Conservation (phyloP, 2,888 invertebrate genomes). For the Drosophila emarginata region DNA sequence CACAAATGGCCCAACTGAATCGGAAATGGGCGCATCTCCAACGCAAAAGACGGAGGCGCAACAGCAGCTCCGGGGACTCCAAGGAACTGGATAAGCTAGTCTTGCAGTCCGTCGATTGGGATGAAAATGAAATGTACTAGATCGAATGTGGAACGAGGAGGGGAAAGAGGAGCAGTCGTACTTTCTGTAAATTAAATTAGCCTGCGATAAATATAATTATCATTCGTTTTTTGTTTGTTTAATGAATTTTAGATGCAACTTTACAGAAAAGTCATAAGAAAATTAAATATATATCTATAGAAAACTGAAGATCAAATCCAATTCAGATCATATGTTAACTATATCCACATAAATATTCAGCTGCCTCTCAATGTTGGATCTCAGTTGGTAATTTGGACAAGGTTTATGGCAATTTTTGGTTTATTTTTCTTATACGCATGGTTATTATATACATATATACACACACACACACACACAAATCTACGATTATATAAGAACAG, state of each 20-base stretch:
- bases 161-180: constrained; percentile 31
- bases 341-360: not conserved
- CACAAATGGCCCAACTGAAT: constrained; percentile 81
- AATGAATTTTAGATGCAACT: constrained; percentile 58
- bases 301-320: not conserved
- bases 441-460: too few species aligned
- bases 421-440: not conserved
- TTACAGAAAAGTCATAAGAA: constrained; percentile 39
- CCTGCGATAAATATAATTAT: constrained; percentile 48
- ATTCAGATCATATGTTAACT: not conserved
- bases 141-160: not conserved
- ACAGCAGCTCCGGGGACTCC: constrained; percentile 81
- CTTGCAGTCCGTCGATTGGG: constrained; percentile 82
- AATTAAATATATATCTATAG: not conserved
- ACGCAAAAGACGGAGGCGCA: constrained; percentile 74
- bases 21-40: constrained; percentile 81
- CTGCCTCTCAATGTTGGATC: not conserved
- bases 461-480: not conserved
- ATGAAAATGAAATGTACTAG: constrained; percentile 82
- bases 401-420: not conserved
- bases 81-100: constrained; percentile 82
- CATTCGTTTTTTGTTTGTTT: constrained; percentile 27
- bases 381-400: not conserved
- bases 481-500: not conserved
- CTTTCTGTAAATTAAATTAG: constrained; percentile 51